phyloP scores from a whole-genome alignment of 1,140 invertebrate genomes.

The Aphelinus atriplicis region DNA sequence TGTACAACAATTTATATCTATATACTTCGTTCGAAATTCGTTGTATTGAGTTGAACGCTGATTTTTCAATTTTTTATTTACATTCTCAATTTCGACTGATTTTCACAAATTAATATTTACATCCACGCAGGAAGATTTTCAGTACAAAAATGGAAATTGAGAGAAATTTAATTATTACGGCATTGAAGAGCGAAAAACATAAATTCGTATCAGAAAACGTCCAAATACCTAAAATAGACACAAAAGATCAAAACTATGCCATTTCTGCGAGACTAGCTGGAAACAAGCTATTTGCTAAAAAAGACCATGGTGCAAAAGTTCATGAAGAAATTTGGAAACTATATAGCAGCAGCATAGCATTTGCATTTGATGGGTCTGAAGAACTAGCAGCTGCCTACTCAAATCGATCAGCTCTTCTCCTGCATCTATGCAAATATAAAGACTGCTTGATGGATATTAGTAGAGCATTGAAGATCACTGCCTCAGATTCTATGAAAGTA shows the following conservation, averaged over 20 bases:
- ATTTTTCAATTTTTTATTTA: too few species aligned
- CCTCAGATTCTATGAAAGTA: not conserved
- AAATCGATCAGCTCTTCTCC: slow-evolving; percentile 24
- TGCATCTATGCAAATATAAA: slow-evolving; percentile 19
- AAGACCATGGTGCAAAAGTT: not conserved
- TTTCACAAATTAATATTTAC: too few species aligned
- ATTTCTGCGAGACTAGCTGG: not conserved
- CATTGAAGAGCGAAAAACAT: too few species aligned
- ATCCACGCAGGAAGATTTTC: too few species aligned
- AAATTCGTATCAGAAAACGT: too few species aligned
- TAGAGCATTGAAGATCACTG: slow-evolving; percentile 6
- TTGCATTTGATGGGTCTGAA: slow-evolving; percentile 4
- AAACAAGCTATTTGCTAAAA: not conserved
- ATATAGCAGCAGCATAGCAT: slow-evolving; percentile 21
- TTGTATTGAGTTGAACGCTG: too few species aligned
- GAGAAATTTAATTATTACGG: too few species aligned
- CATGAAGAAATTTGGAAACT: slow-evolving; percentile 23
- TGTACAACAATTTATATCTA: too few species aligned
- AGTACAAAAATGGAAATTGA: too few species aligned
- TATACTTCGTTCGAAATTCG: too few species aligned
- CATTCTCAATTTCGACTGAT: too few species aligned
- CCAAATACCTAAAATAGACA: too few species aligned
- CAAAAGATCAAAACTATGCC: not conserved
- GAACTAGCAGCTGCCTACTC: slow-evolving; percentile 5
- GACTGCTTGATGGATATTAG: slow-evolving; percentile 17